Conservation (phyloP, 2,113 vertebrate species). For the Mohoua ochrocephala region DNA sequence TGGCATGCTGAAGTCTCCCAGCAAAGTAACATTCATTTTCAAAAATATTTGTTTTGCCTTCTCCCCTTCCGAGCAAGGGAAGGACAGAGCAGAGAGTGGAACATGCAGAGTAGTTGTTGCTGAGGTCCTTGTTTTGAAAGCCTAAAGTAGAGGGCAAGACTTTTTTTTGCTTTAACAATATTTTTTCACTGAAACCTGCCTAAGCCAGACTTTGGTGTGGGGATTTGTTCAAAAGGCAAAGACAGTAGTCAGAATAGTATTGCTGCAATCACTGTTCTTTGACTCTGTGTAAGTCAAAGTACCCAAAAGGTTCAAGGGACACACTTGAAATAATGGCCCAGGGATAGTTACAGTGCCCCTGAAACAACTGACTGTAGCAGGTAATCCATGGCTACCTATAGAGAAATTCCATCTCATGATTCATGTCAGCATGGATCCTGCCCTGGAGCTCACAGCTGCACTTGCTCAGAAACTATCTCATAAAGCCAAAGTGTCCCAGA, state of each 20-base stretch:
- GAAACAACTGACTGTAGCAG: neutral
- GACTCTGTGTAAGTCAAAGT: neutral
- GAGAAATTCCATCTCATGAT: neutral
- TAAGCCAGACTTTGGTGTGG: neutral
- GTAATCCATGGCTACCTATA: neutral
- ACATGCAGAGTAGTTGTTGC: neutral
- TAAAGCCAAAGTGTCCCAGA: neutral
- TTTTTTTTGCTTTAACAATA: neutral
- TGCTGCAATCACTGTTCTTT: neutral
- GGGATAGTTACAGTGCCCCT: neutral
- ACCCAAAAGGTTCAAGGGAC: neutral
- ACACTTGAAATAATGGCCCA: neutral
- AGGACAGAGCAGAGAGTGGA: neutral
- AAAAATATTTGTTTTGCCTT: neutral
- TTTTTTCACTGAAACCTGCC: neutral
- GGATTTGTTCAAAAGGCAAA: neutral
- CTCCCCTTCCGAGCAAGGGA: neutral
- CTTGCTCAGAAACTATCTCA: neutral
- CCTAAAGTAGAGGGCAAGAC: neutral
- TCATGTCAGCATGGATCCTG: neutral
- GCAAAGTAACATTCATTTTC: neutral
- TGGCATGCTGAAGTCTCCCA: neutral
- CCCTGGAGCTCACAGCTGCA: neutral
- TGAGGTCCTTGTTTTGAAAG: neutral
- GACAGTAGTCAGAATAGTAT: neutral